Percentiles rank a stretch among this genome's conserved stretches.
Evolutionary conservation across 2,888 invertebrate genomes (phyloP).

Genomic region (Hypolimnas misippus): DNA sequence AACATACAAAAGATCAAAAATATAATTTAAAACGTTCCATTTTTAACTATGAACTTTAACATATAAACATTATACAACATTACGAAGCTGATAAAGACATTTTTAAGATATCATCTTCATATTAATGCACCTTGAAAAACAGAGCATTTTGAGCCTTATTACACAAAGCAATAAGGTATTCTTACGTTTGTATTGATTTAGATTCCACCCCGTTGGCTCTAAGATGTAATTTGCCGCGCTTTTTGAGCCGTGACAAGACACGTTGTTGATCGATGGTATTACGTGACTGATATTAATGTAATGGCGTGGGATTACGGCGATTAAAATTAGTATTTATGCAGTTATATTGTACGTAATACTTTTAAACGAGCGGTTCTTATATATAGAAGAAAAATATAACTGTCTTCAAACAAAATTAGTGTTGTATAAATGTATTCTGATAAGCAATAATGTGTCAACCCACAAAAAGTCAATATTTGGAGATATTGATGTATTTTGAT

Average conservation of each 20-base stretch:
- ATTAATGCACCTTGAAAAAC: not conserved
- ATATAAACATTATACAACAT: not conserved
- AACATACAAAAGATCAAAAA: too few species aligned
- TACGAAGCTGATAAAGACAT: not conserved
- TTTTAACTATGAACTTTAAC: too few species aligned
- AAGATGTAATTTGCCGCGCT: constrained; percentile 9
- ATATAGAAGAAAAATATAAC: too few species aligned
- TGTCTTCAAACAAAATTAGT: too few species aligned
- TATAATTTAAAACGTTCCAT: too few species aligned
- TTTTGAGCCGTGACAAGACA: constrained; percentile 12
- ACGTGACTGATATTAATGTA: not conserved
- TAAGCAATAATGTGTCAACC: too few species aligned
- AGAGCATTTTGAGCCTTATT: not conserved
- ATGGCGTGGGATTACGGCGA: not conserved
- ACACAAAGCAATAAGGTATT: not conserved
- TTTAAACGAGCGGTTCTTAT: too few species aligned
- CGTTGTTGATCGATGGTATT: constrained; percentile 7
- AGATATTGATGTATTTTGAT: too few species aligned
- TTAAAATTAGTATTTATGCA: not conserved
- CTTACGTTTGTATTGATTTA: not conserved
- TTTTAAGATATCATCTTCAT: not conserved
- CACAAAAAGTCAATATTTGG: too few species aligned
- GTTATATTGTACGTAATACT: too few species aligned
- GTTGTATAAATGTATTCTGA: too few species aligned
- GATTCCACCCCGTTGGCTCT: not conserved